phyloP scores from a whole-genome alignment of 2,888 invertebrate species.

The Trissonchulus sp. region DNA sequence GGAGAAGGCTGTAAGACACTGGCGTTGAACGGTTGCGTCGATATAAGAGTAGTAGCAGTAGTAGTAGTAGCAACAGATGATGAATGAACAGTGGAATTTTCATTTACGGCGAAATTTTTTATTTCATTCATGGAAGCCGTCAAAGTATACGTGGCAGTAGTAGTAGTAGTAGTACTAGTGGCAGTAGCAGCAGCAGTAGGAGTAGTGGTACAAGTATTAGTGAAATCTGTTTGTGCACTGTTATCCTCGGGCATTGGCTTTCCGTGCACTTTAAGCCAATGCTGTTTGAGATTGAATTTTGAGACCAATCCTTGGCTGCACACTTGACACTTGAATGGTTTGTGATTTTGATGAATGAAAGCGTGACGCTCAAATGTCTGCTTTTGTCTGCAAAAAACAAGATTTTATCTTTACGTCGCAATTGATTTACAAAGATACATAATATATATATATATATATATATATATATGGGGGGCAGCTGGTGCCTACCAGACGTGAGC shows the following conservation, averaged over 20 bases:
- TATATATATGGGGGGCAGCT: too few species aligned
- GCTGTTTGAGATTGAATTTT: conserved; percentile 22
- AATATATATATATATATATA: not conserved
- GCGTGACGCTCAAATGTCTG: conserved; percentile 20
- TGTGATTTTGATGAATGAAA: not conserved
- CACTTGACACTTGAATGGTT: conserved; percentile 4
- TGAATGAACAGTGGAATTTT: too few species aligned
- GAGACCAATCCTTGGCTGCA: conserved; percentile 1
- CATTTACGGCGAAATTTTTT: too few species aligned
- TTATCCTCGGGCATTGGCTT: not conserved
- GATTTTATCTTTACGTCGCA: not conserved
- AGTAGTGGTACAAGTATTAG: too few species aligned
- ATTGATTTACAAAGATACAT: not conserved
- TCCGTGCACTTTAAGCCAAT: conserved; percentile 7
- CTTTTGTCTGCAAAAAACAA: not conserved
- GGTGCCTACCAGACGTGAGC: too few species aligned
- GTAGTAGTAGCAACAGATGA: too few species aligned
- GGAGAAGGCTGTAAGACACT: too few species aligned
- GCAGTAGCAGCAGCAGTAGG: too few species aligned
- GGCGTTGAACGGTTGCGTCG: too few species aligned
- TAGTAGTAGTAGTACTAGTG: not conserved
- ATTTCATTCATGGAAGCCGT: not conserved
- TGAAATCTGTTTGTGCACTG: too few species aligned
- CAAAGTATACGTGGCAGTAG: not conserved
- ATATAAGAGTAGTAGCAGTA: too few species aligned